Percentiles rank a stretch among this genome's conserved stretches.
phyloP scores from a whole-genome alignment of 2,113 vertebrate species.

The Cyanistes caeruleus region DNA sequence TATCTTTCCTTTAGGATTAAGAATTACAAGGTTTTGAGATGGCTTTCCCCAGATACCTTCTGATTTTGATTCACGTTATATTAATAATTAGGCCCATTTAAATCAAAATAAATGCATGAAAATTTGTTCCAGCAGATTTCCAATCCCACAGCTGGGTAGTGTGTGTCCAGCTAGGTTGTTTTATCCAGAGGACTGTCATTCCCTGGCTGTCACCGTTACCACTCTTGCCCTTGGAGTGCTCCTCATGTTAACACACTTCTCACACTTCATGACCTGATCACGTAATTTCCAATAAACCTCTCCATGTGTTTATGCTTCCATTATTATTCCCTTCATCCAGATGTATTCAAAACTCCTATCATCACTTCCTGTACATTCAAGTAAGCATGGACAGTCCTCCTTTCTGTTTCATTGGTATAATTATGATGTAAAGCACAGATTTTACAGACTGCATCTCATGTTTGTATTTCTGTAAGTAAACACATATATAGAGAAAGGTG shows the following conservation, averaged over 20 bases:
- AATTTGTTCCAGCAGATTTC: neutral
- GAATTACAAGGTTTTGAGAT: neutral
- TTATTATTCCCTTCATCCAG: neutral
- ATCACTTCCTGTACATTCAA: neutral
- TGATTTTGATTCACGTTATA: neutral
- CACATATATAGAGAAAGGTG: neutral
- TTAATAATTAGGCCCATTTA: neutral
- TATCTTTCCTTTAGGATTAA: neutral
- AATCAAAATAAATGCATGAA: neutral
- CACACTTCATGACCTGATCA: neutral
- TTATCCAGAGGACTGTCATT: neutral
- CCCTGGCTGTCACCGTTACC: neutral
- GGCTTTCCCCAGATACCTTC: neutral
- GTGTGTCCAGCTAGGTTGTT: neutral
- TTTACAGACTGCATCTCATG: neutral
- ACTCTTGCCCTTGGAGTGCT: neutral
- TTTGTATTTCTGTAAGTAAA: neutral
- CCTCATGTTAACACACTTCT: neutral
- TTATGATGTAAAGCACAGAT: neutral
- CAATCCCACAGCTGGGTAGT: neutral
- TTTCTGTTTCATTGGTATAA: neutral
- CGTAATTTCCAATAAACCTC: neutral
- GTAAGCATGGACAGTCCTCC: neutral
- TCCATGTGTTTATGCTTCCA: neutral
- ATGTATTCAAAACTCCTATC: neutral